phyloP scores from a whole-genome alignment of 2,113 vertebrate genomes.

The Neolamprologus sp. region DNA sequence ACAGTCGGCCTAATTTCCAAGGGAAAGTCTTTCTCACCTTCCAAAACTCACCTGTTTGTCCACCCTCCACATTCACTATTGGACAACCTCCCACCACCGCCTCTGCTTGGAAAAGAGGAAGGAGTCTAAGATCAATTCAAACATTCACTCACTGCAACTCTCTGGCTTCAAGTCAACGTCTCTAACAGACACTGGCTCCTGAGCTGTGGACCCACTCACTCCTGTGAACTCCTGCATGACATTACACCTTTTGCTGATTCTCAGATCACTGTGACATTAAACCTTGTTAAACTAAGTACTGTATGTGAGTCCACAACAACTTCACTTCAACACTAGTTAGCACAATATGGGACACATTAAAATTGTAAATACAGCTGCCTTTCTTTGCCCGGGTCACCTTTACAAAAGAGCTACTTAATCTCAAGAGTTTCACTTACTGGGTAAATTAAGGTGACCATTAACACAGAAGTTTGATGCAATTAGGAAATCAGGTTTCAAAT shows the following conservation, averaged over 20 bases:
- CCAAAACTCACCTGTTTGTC: not conserved
- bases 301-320: not conserved
- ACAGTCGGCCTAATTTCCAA: not conserved
- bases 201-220: not conserved
- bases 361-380: not conserved
- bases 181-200: not conserved
- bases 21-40: not conserved
- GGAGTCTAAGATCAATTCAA: not conserved
- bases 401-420: not conserved
- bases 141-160: not conserved
- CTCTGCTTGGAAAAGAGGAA: not conserved
- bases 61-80: not conserved
- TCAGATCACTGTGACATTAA: not conserved
- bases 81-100: not conserved
- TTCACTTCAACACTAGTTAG: not conserved
- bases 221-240: not conserved
- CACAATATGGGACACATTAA: not conserved
- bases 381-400: not conserved
- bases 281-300: not conserved
- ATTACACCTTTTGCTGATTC: not conserved
- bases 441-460: not conserved
- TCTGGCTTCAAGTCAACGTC: not conserved
- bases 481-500: not conserved
- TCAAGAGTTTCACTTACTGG: not conserved
- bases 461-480: not conserved